Evolutionary conservation across 2,797 vertebrate species (phyloP), one percentile per base, ranked within the genome.

Genomic region (Pteropus rufus): DNA sequence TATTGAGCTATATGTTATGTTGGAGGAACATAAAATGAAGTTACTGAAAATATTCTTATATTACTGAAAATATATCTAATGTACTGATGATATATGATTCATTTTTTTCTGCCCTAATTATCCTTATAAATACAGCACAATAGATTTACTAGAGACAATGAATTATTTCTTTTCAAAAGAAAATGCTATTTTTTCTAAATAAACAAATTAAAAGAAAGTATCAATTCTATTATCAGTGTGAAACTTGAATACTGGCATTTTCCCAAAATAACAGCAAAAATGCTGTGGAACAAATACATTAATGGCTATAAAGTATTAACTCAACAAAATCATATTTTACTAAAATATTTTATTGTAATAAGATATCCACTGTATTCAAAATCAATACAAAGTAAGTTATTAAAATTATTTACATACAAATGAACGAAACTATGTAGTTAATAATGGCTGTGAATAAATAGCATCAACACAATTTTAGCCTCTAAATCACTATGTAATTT

Each of bases 291-390:
- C 41, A 87, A 92, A 56, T 69, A 96, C 54, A 85, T 86, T 77
- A 89, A 97, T 52, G 31, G n/a, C 58, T 90, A 21, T 91, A 89
- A 95, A 95, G 54, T 79, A 96, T 67, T 72, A 94, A 97, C 16
- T 92, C 49, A 49, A 93, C 56, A 89, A 73, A 95, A 93, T 24
- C n/a, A 31, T 82, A 52, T 93, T 84, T 95, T 98, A 98, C 97
- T 98, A 98, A 98, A 98, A 98, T 98, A 98, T 94, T 99, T 99
- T 99, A 99, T 98, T 99, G 98, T 97, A 98, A 96, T 98, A 98
- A 97, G 98, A 97, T 96, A 98, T 95, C 96, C 44, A 88, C 39
- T 98, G 93, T 97, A 94, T 92, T 98, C 93, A 98, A 98, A 98
- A 98, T 98, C 97, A 98, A 98, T 98, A 98, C 98, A 98, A 98